phyloP scores from a whole-genome alignment of 2,888 invertebrate genomes.

The Drosophila neonasuta region DNA sequence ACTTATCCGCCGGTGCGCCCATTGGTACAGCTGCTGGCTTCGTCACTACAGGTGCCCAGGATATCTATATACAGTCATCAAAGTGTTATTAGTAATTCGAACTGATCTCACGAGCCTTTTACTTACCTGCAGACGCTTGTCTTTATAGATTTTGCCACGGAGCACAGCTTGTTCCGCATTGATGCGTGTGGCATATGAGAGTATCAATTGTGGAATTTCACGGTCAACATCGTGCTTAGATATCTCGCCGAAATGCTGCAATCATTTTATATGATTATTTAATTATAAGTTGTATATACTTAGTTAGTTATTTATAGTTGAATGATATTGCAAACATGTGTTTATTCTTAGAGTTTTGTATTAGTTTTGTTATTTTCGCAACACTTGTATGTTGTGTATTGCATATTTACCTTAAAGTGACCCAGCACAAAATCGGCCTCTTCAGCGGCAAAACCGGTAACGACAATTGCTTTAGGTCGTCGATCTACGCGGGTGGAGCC shows the following conservation, averaged over 20 bases:
- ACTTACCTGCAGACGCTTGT: slow-evolving; percentile 89
- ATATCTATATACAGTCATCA: slow-evolving; percentile 56
- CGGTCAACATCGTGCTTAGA: slow-evolving; percentile 90
- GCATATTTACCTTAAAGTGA: slow-evolving; percentile 89
- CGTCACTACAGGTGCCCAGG: slow-evolving; percentile 77
- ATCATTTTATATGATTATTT: too few relatives aligned
- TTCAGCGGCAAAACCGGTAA: slow-evolving; percentile 93
- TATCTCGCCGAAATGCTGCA: slow-evolving; percentile 90
- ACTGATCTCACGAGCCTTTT: not conserved
- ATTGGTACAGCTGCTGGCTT: slow-evolving; percentile 46
- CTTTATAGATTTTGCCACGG: slow-evolving; percentile 85
- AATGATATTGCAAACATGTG: too few relatives aligned
- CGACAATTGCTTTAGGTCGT: slow-evolving; percentile 91
- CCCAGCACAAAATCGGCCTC: slow-evolving; percentile 90
- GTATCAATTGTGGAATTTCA: slow-evolving; percentile 85
- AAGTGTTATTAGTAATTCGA: not conserved
- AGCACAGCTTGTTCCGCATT: slow-evolving; percentile 82
- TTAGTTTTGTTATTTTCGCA: too few relatives aligned
- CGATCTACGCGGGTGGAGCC: slow-evolving; percentile 88
- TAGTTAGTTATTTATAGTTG: too few relatives aligned
- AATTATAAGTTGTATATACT: too few relatives aligned
- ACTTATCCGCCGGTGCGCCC: slow-evolving; percentile 58
- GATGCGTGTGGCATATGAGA: slow-evolving; percentile 81
- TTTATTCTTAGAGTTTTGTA: too few relatives aligned
- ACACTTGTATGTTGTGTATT: too few relatives aligned